These are phyloP conservation scores for Euproctis similis DNA, from an alignment of 2,888 invertebrate species.

Conservation along the genomic window DNA sequence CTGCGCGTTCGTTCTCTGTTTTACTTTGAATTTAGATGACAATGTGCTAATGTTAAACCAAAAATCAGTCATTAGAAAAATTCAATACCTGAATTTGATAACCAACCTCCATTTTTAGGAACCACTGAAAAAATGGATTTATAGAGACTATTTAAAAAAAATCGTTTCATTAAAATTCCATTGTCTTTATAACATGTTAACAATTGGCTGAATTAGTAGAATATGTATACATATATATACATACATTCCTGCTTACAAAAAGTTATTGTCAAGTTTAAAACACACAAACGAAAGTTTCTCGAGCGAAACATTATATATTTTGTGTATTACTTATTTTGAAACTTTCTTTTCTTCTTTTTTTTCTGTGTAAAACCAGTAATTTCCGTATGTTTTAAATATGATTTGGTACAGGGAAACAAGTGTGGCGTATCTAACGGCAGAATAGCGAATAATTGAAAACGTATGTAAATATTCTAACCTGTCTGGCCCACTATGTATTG, in stretches of 20 bases:
- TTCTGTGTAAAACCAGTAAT: conserved; percentile 18
- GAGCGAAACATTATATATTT: conserved; percentile 21
- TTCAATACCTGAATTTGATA: no score
- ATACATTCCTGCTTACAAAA: conserved; percentile 13
- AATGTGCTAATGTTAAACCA: no score
- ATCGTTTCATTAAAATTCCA: no score
- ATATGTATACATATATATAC: no score
- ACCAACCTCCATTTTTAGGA: no score
- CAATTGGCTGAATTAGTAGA: conserved; percentile 17
- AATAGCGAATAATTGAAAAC: conserved; percentile 40
- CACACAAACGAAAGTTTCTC: conserved; percentile 22
- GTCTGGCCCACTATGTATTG: conserved; percentile 52
- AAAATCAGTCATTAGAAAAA: no score
- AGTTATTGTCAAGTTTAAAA: conserved; percentile 17
- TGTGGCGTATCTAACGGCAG: conserved; percentile 28
- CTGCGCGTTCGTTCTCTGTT: no score
- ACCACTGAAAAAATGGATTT: no score
- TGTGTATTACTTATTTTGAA: conserved; percentile 18
- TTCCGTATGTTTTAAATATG: conserved; percentile 26
- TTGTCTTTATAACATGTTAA: no score
- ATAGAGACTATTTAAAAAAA: no score
- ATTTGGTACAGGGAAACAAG: conserved; percentile 22
- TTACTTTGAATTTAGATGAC: no score
- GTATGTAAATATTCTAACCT: conserved; percentile 48
- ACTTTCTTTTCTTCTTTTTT: conserved; percentile 37